Conservation (phyloP, 2,888 invertebrate genomes). For the Aporophyla lueneburgensis region DNA sequence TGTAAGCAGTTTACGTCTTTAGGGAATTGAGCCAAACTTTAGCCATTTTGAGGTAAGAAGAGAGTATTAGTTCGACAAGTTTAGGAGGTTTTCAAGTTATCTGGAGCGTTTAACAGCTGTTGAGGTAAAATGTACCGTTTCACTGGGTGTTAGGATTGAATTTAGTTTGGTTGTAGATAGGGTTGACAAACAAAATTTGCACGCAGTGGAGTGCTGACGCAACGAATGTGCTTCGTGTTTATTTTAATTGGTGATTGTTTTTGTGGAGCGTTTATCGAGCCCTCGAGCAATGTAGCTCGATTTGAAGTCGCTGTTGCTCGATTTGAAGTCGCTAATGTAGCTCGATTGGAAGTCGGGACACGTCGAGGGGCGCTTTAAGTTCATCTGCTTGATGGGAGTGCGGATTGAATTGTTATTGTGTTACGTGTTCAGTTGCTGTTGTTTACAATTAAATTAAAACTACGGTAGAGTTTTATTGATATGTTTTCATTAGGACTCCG, state of each 20-base stretch:
- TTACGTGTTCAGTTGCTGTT: conserved; percentile 37
- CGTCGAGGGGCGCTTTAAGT: conserved; percentile 40
- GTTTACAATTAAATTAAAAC: conserved; percentile 33
- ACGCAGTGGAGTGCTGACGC: conserved; percentile 73
- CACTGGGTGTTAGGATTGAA: conserved; percentile 54
- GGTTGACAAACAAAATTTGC: conserved; percentile 74
- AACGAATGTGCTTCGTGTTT: conserved; percentile 73
- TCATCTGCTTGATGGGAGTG: conserved; percentile 56
- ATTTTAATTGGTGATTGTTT: conserved; percentile 75
- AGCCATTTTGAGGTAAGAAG: conserved; percentile 87
- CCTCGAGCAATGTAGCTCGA: conserved; percentile 54
- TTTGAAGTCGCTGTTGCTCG: conserved; percentile 51
- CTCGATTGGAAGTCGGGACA: conserved; percentile 49
- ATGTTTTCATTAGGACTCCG: conserved; percentile 23
- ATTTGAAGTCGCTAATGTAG: conserved; percentile 46
- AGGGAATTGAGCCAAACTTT: conserved; percentile 76
- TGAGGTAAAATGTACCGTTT: conserved; percentile 64
- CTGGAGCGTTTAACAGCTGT: conserved; percentile 71
- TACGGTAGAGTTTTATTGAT: conserved; percentile 3
- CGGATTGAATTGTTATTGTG: conserved; percentile 53
- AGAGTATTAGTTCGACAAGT: conserved; percentile 88
- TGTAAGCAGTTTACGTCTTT: conserved; percentile 71
- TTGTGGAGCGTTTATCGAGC: conserved; percentile 58
- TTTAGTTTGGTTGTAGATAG: conserved; percentile 50
- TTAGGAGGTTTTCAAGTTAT: conserved; percentile 84